A percentile compares a stretch with the other conserved stretches of the same genome.
phyloP scores from a whole-genome alignment of 1,140 invertebrate genomes.

The Tribolium castaneum region DNA sequence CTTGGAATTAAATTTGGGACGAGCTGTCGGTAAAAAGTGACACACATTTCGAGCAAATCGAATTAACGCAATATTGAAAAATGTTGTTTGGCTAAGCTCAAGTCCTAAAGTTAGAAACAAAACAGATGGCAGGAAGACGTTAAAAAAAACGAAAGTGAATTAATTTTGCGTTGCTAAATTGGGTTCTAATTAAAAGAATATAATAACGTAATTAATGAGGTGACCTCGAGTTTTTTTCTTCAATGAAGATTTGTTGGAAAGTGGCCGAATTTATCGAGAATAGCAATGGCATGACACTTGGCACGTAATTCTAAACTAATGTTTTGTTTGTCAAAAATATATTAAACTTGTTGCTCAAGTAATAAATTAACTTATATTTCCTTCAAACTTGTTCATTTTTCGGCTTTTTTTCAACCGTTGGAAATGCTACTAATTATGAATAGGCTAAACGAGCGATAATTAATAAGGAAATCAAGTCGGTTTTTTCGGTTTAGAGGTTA shows the following conservation, averaged over 20 bases:
- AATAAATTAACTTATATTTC: not conserved
- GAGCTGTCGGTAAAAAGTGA: not conserved
- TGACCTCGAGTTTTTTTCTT: not conserved
- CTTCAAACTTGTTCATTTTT: not conserved
- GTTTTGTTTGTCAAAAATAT: not conserved
- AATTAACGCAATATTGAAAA: not conserved
- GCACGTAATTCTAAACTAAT: not conserved
- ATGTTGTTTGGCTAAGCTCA: not conserved
- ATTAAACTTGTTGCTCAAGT: not conserved
- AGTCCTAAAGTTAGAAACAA: not conserved
- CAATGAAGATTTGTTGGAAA: conserved; percentile 2
- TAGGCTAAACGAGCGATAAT: not conserved
- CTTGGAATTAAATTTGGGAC: not conserved
- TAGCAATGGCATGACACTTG: not conserved
- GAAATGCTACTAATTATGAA: not conserved
- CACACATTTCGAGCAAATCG: not conserved
- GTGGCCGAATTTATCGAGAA: not conserved
- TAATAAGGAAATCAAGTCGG: not conserved
- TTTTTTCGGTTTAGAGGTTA: not conserved
- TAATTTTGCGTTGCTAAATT: not conserved
- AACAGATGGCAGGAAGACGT: not conserved
- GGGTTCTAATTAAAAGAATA: not conserved
- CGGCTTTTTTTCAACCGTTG: not conserved
- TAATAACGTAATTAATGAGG: not conserved
- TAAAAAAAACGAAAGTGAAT: not conserved